Evolutionary conservation across 2,888 invertebrate species (phyloP).

Genomic region (Liodrosophila aerea): DNA sequence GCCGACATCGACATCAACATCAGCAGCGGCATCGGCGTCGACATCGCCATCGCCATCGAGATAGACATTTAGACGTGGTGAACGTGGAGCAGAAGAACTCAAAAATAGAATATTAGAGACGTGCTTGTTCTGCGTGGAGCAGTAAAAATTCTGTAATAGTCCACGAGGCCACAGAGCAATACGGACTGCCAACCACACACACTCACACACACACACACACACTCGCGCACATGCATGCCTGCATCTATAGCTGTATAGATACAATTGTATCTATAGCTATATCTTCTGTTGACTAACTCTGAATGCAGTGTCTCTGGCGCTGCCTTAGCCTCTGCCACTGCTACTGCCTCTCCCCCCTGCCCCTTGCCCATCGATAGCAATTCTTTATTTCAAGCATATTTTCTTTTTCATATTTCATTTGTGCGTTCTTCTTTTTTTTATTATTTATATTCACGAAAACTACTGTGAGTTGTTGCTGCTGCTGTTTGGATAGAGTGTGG

Average conservation of each 20-base stretch:
- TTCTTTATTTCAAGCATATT: conserved; percentile 57
- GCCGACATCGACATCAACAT: no score
- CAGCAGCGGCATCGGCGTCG: conserved; percentile 3
- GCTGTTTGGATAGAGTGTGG: conserved; percentile 53
- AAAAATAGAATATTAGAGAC: conserved; percentile 73
- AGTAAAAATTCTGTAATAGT: conserved; percentile 67
- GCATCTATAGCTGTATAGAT: conserved; percentile 28
- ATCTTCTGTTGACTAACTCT: conserved; percentile 50
- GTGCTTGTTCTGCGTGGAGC: conserved; percentile 42
- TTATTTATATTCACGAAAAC: conserved; percentile 50
- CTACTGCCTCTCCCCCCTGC: not conserved
- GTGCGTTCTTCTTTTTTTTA: conserved; percentile 28
- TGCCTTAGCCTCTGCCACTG: conserved; percentile 16
- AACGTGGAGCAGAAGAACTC: conserved; percentile 49
- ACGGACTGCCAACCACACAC: no score
- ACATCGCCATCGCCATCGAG: conserved; percentile 23
- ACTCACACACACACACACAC: conserved; percentile 4
- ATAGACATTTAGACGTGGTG: conserved; percentile 13
- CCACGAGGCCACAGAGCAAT: conserved; percentile 51
- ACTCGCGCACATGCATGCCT: not conserved
- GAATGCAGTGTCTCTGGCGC: conserved; percentile 24
- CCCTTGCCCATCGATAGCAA: conserved; percentile 56
- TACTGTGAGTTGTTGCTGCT: conserved; percentile 45
- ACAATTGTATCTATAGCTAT: conserved; percentile 20
- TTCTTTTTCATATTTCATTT: conserved; percentile 61